Conservation (phyloP, 2,888 invertebrate genomes). For the Leptinotarsa rubiginosa region DNA sequence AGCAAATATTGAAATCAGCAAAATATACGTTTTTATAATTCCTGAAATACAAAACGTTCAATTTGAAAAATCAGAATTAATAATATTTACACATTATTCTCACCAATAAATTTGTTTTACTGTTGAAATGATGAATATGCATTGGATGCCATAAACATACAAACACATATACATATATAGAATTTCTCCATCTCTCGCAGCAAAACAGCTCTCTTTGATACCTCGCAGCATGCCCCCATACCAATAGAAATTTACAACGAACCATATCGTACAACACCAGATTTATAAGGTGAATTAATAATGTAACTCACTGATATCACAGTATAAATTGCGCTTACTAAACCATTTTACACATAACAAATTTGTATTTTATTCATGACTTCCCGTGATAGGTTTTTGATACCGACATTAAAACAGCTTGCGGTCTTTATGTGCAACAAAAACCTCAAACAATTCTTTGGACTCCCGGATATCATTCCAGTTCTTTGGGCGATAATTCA, state of each 20-base stretch:
- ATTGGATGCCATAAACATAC: constrained; percentile 43
- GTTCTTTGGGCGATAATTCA: constrained; percentile 33
- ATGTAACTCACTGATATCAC: constrained; percentile 54
- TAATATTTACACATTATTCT: no score
- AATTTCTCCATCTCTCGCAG: constrained; percentile 50
- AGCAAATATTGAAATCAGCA: no score
- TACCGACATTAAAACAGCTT: constrained; percentile 56
- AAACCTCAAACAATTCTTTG: constrained; percentile 53
- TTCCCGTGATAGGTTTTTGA: constrained; percentile 60
- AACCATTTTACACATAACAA: constrained; percentile 60
- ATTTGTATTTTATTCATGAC: constrained; percentile 63
- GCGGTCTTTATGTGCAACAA: constrained; percentile 55
- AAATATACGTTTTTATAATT: no score
- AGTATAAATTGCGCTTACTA: constrained; percentile 50
- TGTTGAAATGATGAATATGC: constrained; percentile 46
- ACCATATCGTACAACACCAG: constrained; percentile 53
- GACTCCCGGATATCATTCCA: constrained; percentile 49
- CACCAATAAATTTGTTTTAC: constrained; percentile 2
- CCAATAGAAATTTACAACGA: constrained; percentile 52
- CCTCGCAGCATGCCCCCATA: constrained; percentile 52
- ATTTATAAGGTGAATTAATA: constrained; percentile 59
- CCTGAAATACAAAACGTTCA: no score
- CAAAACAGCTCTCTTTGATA: constrained; percentile 55
- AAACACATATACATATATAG: constrained; percentile 48
- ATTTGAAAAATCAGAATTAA: no score